A percentile compares a stretch with the other conserved stretches of the same genome.
phyloP scores from a whole-genome alignment of 2,797 vertebrate species.

The Helicolenus hilgendorfi region DNA sequence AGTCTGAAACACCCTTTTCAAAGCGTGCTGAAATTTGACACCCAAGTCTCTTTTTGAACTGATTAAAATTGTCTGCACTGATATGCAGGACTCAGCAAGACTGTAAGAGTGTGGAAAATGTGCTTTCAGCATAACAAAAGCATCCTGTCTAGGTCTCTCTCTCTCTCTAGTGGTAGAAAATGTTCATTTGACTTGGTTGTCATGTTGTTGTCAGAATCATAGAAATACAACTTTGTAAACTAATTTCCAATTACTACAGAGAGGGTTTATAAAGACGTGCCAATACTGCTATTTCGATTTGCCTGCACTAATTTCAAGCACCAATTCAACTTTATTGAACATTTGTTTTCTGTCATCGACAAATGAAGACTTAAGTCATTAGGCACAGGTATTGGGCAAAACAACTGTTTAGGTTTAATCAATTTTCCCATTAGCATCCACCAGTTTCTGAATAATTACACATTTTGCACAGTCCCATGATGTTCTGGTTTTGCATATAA shows the following conservation, averaged over 20 bases:
- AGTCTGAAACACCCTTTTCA: conserved; percentile 19
- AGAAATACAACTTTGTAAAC: neutral
- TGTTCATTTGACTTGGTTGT: neutral
- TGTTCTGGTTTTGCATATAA: neutral
- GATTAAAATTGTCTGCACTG: conserved; percentile 14
- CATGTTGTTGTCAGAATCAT: neutral
- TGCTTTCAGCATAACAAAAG: neutral
- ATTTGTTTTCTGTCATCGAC: neutral
- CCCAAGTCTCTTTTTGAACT: neutral
- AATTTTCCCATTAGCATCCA: neutral
- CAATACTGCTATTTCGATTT: neutral
- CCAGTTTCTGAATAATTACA: neutral
- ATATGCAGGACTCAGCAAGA: conserved; percentile 14
- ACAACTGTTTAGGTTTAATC: neutral
- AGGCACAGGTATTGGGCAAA: neutral
- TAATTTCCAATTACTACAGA: neutral
- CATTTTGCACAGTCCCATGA: neutral
- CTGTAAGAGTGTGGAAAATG: conserved; percentile 10
- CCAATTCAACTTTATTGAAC: neutral
- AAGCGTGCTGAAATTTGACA: conserved; percentile 13
- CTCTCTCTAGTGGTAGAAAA: neutral
- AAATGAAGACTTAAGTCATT: neutral
- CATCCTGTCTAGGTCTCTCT: neutral
- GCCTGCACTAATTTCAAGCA: neutral
- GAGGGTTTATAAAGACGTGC: neutral